These are phyloP conservation scores for Trachythela sp. DNA, from an alignment of 64 coral and sea anemone genomes.

Conservation along the genomic window DNA sequence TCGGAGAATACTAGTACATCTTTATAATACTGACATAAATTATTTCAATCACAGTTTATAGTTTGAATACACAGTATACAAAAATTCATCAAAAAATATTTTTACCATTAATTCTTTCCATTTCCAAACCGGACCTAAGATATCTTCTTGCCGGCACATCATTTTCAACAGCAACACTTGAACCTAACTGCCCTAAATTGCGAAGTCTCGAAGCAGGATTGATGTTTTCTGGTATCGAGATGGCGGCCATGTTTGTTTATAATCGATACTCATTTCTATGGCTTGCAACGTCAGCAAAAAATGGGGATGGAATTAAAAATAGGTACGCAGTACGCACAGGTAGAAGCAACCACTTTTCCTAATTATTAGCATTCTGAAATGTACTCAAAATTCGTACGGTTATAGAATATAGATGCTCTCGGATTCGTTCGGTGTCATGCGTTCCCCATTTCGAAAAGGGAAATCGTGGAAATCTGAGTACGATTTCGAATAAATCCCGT, in stretches of 20 bases:
- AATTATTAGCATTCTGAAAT: no score
- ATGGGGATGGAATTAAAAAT: not conserved
- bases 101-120: conserved; percentile 99
- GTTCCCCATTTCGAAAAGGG: no score
- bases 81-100: not conserved
- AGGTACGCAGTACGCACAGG: no score
- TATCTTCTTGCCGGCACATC: conserved; percentile 87
- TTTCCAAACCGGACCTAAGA: conserved; percentile 87
- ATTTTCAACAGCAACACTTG: conserved; percentile 74
- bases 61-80: not conserved
- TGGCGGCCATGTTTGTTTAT: conserved; percentile 65
- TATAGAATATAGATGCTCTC: no score
- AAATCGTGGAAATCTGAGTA: no score
- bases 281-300: not conserved
- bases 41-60: not conserved
- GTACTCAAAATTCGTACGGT: no score
- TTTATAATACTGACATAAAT: no score
- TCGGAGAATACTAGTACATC: no score
- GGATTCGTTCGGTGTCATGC: no score
- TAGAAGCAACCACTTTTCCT: no score
- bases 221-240: not conserved
- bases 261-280: not conserved
- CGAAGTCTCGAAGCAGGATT: conserved; percentile 64
- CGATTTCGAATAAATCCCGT: no score
- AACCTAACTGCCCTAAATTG: conserved; percentile 62